Evolutionary conservation across 2,888 invertebrate genomes (phyloP), one percentile per base, ranked within the genome.

Genomic region (Drosophila parthenogenetica): DNA sequence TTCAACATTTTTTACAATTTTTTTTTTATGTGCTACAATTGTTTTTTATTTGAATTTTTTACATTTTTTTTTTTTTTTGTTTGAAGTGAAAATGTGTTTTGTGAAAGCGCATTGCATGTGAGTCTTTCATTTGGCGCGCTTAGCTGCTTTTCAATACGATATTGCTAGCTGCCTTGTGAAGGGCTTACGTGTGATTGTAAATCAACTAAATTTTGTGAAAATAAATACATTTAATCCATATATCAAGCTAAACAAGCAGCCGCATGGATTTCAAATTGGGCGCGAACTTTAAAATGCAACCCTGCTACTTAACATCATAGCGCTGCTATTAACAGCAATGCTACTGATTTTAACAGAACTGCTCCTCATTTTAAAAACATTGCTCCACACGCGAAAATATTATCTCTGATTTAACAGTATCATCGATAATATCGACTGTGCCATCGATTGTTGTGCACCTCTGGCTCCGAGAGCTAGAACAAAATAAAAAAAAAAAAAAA

Each of bases 121-220:
- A 90, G 92, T 90, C 90, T 90, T 84, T 92, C 92, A 91, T 90
- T 90, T 89, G 92, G 92, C 89, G 83, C 73, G 87, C 89, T 55
- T 91, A 91, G 89, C 91, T 91, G 78, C 50, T 73, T 69, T 79
- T 64, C 67, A 17, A 64, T 77, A 35, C 17, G 51, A 82, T 80
- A 87, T 87, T 90, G 91, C 91, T 92, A 92, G 92, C 92, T 92
- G 92, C 92, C 92, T 90, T 81, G 86, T 92, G 92, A 92, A 92
- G 92, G 92, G 92, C 92, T 92, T 91, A 90, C 91, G 91, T 92
- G 92, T 90, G 68, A 78, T 87, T 87, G 81, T 66, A 59, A 69
- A 48, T 45, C 90, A 80, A 81, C 90, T 14, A 11, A 37, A 19
- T 43, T 14, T n/a, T 14, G 16, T 35, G 13, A 3, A n/a, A 37